A percentile compares a stretch with the other conserved stretches of the same genome.
Evolutionary conservation across 1,140 invertebrate species (phyloP).

Genomic region (Dinothrombium tinctorium): DNA sequence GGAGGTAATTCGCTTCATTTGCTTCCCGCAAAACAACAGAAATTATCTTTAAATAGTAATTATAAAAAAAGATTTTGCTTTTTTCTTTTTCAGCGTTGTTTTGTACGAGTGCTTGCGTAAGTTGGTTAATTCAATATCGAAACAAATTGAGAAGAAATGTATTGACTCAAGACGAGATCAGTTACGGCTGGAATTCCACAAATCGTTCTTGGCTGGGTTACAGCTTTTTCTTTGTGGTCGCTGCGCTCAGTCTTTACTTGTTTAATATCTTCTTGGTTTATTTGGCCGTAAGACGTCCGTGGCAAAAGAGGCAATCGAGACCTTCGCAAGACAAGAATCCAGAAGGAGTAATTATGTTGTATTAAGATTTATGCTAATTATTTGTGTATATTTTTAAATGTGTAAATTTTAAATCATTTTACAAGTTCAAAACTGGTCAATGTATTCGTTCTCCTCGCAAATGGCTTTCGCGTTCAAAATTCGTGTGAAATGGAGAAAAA

Average conservation of each 20-base stretch:
- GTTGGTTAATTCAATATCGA: constrained; percentile 50
- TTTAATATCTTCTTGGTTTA: constrained; percentile 47
- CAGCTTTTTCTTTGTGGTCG: constrained; percentile 57
- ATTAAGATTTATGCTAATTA: no score
- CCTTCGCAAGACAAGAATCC: constrained; percentile 41
- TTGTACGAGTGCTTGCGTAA: constrained; percentile 35
- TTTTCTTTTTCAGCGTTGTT: constrained; percentile 32
- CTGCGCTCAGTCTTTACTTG: constrained; percentile 38
- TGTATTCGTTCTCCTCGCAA: no score
- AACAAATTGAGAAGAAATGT: constrained; percentile 46
- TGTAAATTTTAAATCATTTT: no score
- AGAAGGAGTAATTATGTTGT: constrained; percentile 59
- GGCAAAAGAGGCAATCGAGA: constrained; percentile 27
- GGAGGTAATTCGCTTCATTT: constrained; percentile 32
- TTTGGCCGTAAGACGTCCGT: constrained; percentile 38
- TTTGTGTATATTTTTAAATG: no score
- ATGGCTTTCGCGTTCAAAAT: no score
- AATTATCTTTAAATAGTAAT: not conserved
- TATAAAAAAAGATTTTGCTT: not conserved
- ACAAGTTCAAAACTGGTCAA: no score
- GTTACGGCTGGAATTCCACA: constrained; percentile 43
- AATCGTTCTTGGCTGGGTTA: constrained; percentile 40
- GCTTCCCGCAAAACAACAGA: no score
- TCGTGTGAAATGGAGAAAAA: no score
- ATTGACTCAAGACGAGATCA: constrained; percentile 41